Evolutionary conservation across 1,140 invertebrate genomes (phyloP).

Genomic region (Tetragonula clypearis): DNA sequence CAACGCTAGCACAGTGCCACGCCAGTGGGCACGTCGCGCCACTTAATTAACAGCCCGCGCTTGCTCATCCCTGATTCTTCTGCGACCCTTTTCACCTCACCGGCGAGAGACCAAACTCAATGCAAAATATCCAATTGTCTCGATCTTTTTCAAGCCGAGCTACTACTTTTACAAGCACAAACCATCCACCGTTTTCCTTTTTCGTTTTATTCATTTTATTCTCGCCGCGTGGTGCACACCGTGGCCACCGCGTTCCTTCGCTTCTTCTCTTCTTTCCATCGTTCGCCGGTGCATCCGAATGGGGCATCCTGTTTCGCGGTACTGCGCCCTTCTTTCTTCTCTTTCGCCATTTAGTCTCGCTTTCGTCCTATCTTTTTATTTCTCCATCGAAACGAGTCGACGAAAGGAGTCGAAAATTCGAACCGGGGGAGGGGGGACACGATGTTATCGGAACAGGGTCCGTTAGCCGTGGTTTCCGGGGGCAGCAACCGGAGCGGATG

Average conservation of each 20-base stretch:
- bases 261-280: neutral
- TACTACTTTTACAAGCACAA: neutral
- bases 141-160: neutral
- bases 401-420: neutral
- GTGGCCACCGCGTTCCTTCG: neutral
- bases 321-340: neutral
- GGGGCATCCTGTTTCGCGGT: neutral
- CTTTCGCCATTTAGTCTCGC: neutral
- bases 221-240: neutral
- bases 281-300: neutral
- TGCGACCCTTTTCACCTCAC: neutral
- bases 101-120: no score
- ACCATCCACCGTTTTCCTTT: constrained; percentile 18
- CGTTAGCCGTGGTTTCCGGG: constrained; percentile 30
- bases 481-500: constrained; percentile 42
- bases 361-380: neutral
- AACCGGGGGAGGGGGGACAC: neutral
- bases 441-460: constrained; percentile 22
- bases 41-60: neutral
- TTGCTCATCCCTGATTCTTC: neutral
- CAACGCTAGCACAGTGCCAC: no score
- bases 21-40: neutral
- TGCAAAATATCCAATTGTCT: constrained; percentile 18
- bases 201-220: constrained; percentile 13
- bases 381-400: neutral